These are phyloP conservation scores for Gymnorhina tibicen DNA, from an alignment of 2,113 vertebrate species.

Conservation along the genomic window DNA sequence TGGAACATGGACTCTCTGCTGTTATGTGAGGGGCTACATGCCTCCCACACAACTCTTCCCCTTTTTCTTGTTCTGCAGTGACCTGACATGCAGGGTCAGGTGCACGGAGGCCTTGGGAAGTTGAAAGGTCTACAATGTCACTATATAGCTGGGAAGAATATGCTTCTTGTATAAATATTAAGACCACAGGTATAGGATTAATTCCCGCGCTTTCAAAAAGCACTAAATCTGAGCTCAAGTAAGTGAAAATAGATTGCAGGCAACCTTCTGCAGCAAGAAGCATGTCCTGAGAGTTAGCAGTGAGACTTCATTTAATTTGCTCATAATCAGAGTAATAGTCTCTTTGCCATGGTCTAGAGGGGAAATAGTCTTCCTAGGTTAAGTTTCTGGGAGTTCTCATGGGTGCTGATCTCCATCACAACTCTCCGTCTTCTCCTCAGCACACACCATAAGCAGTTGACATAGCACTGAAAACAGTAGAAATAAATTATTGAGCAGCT, in stretches of 20 bases:
- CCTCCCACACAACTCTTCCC: conserved; percentile 5
- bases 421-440: conserved; percentile 53
- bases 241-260: not conserved
- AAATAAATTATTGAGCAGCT: conserved; percentile 31
- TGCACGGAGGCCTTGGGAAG: not conserved
- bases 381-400: not conserved
- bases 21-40: not conserved
- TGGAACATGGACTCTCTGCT: not conserved
- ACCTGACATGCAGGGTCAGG: not conserved
- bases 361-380: not conserved
- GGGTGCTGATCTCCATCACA: conserved; percentile 73
- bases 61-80: conserved; percentile 1
- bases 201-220: not conserved
- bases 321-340: not conserved
- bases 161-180: not conserved
- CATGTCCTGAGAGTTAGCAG: not conserved
- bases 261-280: not conserved
- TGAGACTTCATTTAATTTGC: conserved; percentile 34
- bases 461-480: not conserved
- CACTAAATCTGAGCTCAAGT: not conserved
- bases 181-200: not conserved
- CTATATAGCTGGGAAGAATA: not conserved
- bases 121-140: not conserved
- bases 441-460: conserved; percentile 37
- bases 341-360: not conserved